Evolutionary conservation across 1,140 invertebrate genomes (phyloP), one percentile per base, ranked within the genome.

Genomic region (Lepidurus packardi): DNA sequence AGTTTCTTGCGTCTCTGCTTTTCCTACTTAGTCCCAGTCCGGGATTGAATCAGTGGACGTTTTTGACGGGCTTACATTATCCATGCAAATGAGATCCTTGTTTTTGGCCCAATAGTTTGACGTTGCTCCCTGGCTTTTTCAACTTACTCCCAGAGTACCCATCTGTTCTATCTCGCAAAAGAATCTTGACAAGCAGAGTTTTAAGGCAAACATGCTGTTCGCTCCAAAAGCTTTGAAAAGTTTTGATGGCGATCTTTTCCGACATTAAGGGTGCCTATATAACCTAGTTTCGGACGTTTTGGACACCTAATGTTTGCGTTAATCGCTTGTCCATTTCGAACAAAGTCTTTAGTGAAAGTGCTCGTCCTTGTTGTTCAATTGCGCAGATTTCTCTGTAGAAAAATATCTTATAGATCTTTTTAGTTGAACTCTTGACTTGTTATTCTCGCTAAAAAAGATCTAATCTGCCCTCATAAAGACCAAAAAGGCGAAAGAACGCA

Each of bases 1-100:
- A 34, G 34, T 34, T 34, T 34, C 34, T 34, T 34, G 34, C 3
- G 34, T 34, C 34, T 34, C 34, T 34, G 34, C 34, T 34, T 34
- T 34, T 34, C 34, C 34, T 34, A 34, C 25, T 34, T 34, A 34
- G 34, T 34, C 34, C 3, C 34, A 2, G 34, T 34, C 34, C 21
- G 4, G 53, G 53, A 8, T 65, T 65, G 7, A 65, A n/a, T 21
- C 16, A 65, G 53, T 65, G 53, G 53, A 65, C 16, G 53, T 65
- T 13, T 65, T 21, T 65, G 53, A 65, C 53, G 53, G 53, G 53
- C 53, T 65, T 65, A 7, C 53, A 21, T 65, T 65, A 65, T 65
- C 53, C 16, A 65, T 65, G 53, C 53, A 65, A 65, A 65, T 65
- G 53, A 65, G 21, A 21, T 13, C 53, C 53, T 65, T 65, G 53